phyloP scores from a whole-genome alignment of 30 jellyfish, hydroid and myxozoan species.

The Morbakka virulenta region DNA sequence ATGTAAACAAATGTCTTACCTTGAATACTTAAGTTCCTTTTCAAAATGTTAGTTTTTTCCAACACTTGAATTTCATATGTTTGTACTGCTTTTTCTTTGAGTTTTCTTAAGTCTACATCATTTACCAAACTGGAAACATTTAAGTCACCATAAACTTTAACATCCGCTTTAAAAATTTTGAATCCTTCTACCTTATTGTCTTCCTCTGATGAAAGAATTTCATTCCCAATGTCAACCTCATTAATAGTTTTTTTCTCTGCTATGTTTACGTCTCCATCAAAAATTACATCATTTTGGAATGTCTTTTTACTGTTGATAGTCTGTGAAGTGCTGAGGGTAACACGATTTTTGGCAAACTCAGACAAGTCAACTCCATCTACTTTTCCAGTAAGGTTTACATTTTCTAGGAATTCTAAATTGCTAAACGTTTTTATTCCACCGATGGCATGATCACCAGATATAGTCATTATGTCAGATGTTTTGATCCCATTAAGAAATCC shows the following conservation, averaged over 20 bases:
- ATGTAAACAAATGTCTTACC: conserved; percentile 12
- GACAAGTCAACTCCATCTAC: conserved; percentile 85
- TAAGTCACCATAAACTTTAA: conserved; percentile 41
- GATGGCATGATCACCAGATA: conserved; percentile 46
- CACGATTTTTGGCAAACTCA: conserved; percentile 56
- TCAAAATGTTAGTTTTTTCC: conserved; percentile 28
- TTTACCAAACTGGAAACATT: conserved; percentile 59
- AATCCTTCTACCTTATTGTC: conserved; percentile 46
- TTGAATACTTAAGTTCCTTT: conserved; percentile 1
- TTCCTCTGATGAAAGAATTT: conserved; percentile 25
- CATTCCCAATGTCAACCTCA: conserved; percentile 61
- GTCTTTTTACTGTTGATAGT: conserved; percentile 36
- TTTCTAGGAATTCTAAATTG: conserved; percentile 22
- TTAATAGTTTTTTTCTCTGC: conserved; percentile 60
- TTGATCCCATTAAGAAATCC: conserved; percentile 44
- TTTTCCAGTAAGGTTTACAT: conserved; percentile 41
- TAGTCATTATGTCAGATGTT: conserved; percentile 41
- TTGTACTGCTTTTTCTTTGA: conserved; percentile 20
- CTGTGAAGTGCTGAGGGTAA: conserved; percentile 64
- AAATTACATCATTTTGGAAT: conserved; percentile 31
- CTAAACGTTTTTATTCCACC: conserved; percentile 29
- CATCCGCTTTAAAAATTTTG: conserved; percentile 45
- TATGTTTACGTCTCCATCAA: conserved; percentile 7
- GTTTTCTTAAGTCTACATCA: conserved; percentile 35
- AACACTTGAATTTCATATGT: conserved; percentile 16